phyloP scores from a whole-genome alignment of 2,888 invertebrate species.

The Diadegma fenestrale region DNA sequence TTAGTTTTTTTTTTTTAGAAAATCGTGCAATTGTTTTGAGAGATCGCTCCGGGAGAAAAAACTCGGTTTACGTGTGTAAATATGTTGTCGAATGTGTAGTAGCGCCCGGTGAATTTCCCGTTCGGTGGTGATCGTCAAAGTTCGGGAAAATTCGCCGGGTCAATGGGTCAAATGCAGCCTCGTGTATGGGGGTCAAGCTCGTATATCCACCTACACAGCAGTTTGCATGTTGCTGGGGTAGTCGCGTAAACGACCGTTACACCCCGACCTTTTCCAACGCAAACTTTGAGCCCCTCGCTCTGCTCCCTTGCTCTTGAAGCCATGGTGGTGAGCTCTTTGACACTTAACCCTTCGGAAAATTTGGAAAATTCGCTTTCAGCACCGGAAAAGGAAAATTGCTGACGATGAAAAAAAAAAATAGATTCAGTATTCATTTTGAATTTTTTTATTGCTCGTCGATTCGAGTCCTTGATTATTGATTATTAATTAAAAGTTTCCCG shows the following conservation, averaged over 20 bases:
- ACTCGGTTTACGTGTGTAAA: background rate
- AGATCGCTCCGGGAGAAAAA: background rate
- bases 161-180: slow-evolving; percentile 83
- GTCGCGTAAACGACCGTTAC: slow-evolving; percentile 58
- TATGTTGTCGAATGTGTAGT: slow-evolving; percentile 45
- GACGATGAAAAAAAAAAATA: too few relatives aligned
- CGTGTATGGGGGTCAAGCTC: slow-evolving; percentile 79
- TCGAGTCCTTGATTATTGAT: too few relatives aligned
- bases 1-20: too few relatives aligned
- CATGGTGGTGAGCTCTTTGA: slow-evolving; percentile 22
- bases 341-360: slow-evolving; percentile 3
- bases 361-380: background rate
- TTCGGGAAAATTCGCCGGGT: slow-evolving; percentile 82
- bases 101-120: slow-evolving; percentile 59
- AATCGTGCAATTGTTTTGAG: too few relatives aligned
- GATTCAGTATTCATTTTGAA: too few relatives aligned
- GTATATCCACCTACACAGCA: slow-evolving; percentile 2
- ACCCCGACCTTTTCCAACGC: slow-evolving; percentile 76
- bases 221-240: slow-evolving; percentile 70
- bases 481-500: background rate
- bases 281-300: slow-evolving; percentile 75
- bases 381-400: too few relatives aligned
- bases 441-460: too few relatives aligned
- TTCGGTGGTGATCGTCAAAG: slow-evolving; percentile 78
- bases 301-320: slow-evolving; percentile 20